A percentile compares a stretch with the other conserved stretches of the same genome.
phyloP scores from a whole-genome alignment of 2,113 vertebrate genomes.

The Lucifuga dentata region DNA sequence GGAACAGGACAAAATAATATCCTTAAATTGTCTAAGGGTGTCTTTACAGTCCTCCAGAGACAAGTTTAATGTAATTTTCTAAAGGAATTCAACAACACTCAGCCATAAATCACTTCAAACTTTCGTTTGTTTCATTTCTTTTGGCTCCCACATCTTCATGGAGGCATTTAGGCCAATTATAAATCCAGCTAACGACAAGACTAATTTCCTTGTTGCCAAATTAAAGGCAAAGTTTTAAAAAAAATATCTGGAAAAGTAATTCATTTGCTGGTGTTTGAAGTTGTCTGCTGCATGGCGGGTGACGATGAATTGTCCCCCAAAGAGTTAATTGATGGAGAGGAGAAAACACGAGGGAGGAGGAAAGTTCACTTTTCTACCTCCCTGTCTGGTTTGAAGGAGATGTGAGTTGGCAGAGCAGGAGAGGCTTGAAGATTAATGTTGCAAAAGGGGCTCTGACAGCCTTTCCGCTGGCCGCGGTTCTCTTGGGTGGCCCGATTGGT shows the following conservation, averaged over 20 bases:
- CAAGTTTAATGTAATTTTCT: slow-evolving; percentile 16
- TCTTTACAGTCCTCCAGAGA: slow-evolving; percentile 16
- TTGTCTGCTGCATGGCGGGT: slow-evolving; percentile 68
- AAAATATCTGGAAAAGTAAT: slow-evolving; percentile 76
- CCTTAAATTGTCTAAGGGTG: neutral
- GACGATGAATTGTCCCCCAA: slow-evolving; percentile 80
- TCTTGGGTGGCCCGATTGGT: slow-evolving; percentile 98
- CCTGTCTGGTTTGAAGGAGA: slow-evolving; percentile 93
- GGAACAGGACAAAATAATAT: slow-evolving; percentile 39
- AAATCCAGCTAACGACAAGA: slow-evolving; percentile 29
- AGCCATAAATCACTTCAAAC: slow-evolving; percentile 46
- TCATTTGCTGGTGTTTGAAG: slow-evolving; percentile 73
- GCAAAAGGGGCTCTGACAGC: slow-evolving; percentile 95
- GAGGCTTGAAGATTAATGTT: slow-evolving; percentile 97
- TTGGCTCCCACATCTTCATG: slow-evolving; percentile 26
- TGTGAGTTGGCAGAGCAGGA: slow-evolving; percentile 95
- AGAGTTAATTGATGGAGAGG: slow-evolving; percentile 85
- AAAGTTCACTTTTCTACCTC: slow-evolving; percentile 73
- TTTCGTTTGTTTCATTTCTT: slow-evolving; percentile 21
- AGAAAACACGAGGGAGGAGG: slow-evolving; percentile 79
- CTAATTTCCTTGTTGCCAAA: slow-evolving; percentile 54
- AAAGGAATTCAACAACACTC: neutral
- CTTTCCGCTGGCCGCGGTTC: slow-evolving; percentile 92
- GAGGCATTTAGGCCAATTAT: slow-evolving; percentile 34
- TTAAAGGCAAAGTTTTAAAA: slow-evolving; percentile 37